Evolutionary conservation across 2,797 vertebrate genomes (phyloP), one percentile per base, ranked within the genome.

Genomic region (Sebastiscus albofasciatus): DNA sequence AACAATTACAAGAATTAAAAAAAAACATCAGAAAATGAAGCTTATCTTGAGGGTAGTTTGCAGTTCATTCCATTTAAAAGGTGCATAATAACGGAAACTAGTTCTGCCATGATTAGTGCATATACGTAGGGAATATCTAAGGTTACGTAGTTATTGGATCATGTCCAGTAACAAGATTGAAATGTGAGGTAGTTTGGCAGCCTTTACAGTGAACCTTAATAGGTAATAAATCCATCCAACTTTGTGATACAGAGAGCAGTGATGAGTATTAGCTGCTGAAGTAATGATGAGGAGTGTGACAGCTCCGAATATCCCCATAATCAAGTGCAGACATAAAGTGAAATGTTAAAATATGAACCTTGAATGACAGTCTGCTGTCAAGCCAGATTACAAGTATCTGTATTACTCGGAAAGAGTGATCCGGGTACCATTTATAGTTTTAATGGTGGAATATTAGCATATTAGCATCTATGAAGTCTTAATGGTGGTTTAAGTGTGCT

Each of bases 401-500:
- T 36, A 36, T 18, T 22, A 54, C 24, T 49, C 16, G 13, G 22
- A 73, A 26, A 56, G 20, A 34, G 6, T 49, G 27, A 62, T 72
- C 59, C 16, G 2, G 4, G 4, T 14, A 7, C 1, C 20, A 18
- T 65, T 64, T 42, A 26, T 60, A 34, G 33, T 58, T 72, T 16
- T 61, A 69, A 75, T 65, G 27, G 62, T 20, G 52, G 62, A 54
- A 71, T 34, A 67, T 33, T 49, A 31, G 39, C 39, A 61, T 46
- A 77, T 72, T 58, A 59, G 42, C 5, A 1, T 75, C 74, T 72
- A 68, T 46, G n/a, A 70, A 31, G 14, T 64, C 31, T 71, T 79
- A 83, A 88, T 87, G 81, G 70, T 29, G 4, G 18, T 71, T 62
- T 68, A 73, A 88, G 49, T 80, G 72, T 67, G 26, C 34, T 85